These are phyloP conservation scores for Hetaerina americana DNA, from an alignment of 1,140 invertebrate species.

Conservation along the genomic window DNA sequence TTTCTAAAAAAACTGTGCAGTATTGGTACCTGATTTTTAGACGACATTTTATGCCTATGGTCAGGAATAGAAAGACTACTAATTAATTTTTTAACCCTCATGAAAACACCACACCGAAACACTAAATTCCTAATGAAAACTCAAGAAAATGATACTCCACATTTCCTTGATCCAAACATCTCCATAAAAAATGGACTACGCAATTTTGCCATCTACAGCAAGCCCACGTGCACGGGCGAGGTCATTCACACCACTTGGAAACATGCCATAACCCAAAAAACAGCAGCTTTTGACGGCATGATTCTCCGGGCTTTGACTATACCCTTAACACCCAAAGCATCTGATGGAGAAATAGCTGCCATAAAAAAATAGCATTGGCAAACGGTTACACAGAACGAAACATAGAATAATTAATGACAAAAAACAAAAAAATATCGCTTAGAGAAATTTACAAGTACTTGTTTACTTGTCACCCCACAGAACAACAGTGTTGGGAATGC, in stretches of 20 bases:
- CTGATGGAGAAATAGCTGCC: not conserved
- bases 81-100: too few species aligned
- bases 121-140: not conserved
- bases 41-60: too few species aligned
- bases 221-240: not conserved
- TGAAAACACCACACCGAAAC: not conserved
- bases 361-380: too few species aligned
- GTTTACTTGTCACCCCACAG: too few species aligned
- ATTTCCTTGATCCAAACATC: not conserved
- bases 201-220: not conserved
- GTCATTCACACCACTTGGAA: not conserved
- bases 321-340: not conserved
- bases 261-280: not conserved
- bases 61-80: too few species aligned
- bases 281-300: not conserved
- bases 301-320: not conserved
- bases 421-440: too few species aligned
- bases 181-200: not conserved
- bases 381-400: too few species aligned
- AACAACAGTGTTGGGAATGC: too few species aligned
- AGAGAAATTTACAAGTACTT: too few species aligned
- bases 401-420: too few species aligned
- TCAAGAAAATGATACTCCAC: not conserved
- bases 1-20: too few species aligned
- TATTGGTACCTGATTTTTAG: too few species aligned